phyloP scores from a whole-genome alignment of 1,140 invertebrate genomes.

The Ceratoteleas bidentatus region DNA sequence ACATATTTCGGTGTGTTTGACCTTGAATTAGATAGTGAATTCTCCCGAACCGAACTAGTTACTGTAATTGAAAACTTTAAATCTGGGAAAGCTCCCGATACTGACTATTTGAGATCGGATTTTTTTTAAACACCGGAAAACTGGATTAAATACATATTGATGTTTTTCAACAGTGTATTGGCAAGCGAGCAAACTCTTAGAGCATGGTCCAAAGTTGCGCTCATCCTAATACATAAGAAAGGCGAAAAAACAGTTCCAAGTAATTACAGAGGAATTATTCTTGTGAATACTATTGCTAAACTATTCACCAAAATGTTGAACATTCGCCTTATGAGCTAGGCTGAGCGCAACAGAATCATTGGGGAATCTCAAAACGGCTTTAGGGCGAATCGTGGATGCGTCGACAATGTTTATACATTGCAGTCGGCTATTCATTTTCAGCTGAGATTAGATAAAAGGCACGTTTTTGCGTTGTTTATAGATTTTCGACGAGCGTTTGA shows the following conservation, averaged over 20 bases:
- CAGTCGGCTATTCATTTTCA: background rate
- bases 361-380: constrained; percentile 1
- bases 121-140: background rate
- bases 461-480: constrained; percentile 26
- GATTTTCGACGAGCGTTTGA: constrained; percentile 44
- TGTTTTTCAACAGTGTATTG: background rate
- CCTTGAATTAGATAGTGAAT: background rate
- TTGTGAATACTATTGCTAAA: background rate
- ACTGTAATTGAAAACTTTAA: background rate
- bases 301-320: constrained; percentile 3
- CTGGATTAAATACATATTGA: background rate
- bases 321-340: background rate
- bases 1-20: constrained; percentile 4
- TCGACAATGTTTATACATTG: background rate
- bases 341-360: background rate
- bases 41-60: background rate
- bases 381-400: background rate
- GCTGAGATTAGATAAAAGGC: background rate
- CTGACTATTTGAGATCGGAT: background rate
- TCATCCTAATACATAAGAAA: background rate
- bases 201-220: background rate
- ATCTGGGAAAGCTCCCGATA: background rate
- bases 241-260: background rate
- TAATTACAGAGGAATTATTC: constrained; percentile 6
- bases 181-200: background rate